Conservation (phyloP, 2,888 invertebrate species). For the Nebria brevicollis region DNA sequence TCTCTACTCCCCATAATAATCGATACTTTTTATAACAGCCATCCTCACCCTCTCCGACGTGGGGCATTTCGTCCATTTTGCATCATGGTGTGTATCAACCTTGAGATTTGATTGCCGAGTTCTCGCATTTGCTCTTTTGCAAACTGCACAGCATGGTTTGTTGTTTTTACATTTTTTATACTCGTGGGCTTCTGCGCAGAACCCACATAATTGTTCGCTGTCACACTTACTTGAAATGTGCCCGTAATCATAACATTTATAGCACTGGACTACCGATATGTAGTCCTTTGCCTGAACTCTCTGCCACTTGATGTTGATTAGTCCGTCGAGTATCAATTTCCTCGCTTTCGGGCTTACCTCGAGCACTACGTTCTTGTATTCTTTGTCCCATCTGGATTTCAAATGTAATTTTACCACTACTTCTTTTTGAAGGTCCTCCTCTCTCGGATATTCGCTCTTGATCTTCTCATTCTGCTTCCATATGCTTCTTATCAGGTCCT, state of each 20-base stretch:
- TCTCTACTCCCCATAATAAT: not conserved
- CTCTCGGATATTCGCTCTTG: no score
- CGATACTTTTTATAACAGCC: not conserved
- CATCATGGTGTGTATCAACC: no score
- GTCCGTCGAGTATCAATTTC: no score
- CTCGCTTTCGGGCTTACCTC: no score
- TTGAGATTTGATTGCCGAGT: not conserved
- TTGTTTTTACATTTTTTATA: not conserved
- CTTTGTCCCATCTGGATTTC: no score
- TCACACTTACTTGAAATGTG: constrained; percentile 3
- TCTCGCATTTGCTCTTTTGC: not conserved
- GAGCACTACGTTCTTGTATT: no score
- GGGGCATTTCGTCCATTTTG: not conserved
- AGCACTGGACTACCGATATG: not conserved
- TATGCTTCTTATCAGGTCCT: no score
- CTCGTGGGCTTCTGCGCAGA: not conserved
- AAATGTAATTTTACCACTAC: no score
- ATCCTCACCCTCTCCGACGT: not conserved
- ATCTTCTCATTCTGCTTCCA: no score
- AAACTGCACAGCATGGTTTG: not conserved
- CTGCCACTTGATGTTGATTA: no score
- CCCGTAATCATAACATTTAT: constrained; percentile 1
- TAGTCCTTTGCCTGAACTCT: not conserved
- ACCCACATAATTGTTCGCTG: not conserved
- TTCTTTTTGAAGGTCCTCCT: no score